Evolutionary conservation across 1,140 invertebrate genomes (phyloP).

Genomic region (Rhyzopertha dominica): DNA sequence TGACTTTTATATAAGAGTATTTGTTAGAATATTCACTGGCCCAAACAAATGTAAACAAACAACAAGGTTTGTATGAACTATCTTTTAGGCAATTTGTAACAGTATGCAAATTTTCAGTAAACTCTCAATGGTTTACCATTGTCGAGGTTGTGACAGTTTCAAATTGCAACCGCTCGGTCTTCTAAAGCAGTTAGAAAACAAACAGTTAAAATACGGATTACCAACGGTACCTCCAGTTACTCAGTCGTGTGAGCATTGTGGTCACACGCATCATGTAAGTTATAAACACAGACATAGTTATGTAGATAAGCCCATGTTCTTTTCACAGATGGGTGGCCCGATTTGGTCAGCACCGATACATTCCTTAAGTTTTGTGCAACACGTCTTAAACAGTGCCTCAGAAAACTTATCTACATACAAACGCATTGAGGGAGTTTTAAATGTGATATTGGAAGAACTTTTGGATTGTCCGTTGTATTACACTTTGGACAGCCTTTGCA

Average conservation of each 20-base stretch:
- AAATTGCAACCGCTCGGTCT: conserved; percentile 72
- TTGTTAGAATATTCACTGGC: conserved; percentile 79
- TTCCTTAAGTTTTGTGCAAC: conserved; percentile 67
- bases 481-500: conserved; percentile 59
- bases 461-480: conserved; percentile 84
- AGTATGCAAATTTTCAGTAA: conserved; percentile 55
- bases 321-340: conserved; percentile 78
- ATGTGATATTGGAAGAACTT: conserved; percentile 73
- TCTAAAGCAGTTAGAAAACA: conserved; percentile 54
- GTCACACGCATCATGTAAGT: conserved; percentile 63
- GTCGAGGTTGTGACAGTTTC: conserved; percentile 78
- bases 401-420: conserved; percentile 63
- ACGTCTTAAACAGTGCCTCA: conserved; percentile 45
- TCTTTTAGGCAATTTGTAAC: conserved; percentile 4
- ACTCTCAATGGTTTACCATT: conserved; percentile 81
- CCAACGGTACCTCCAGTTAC: conserved; percentile 62
- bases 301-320: conserved; percentile 5
- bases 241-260: conserved; percentile 70
- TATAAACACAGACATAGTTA: too few relatives aligned
- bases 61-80: conserved; percentile 62
- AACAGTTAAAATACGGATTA: conserved; percentile 60
- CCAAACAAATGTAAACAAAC: conserved; percentile 79
- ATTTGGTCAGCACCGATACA: conserved; percentile 89
- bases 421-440: conserved; percentile 69
- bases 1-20: conserved; percentile 96